Base-by-base conservation (phyloP, 2,888 invertebrate genomes). In the Hanleya hanleyi region DNA sequence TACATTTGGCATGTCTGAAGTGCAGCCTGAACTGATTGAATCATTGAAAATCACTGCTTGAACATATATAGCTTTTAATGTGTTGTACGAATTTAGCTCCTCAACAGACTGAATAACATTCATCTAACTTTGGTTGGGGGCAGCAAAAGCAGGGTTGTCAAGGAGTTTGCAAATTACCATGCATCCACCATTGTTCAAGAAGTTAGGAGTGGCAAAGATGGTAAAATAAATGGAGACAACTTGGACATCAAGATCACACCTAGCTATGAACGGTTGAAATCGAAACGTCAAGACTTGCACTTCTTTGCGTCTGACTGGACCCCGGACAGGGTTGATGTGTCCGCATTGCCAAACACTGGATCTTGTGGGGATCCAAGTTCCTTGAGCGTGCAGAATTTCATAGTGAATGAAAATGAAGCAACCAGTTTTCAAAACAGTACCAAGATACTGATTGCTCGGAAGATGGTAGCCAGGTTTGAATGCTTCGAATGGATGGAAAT, bases 151-250 rank as follows among this genome's bases (percentile, higher is more conserved):
- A 62, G 3, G 12, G 51, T 18, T 26, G 35, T 62, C 38, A 62
- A 37, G 33, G 57, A 22, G 2, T 57, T 57, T 26, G 57, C 26
- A 15, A 32, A 22, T 15, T 57, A 22, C 57, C 29, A 22, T 29
- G 29, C 29, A 29, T 15, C 67, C 18, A 49, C 32, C n/a, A 35
- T 73, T 6, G 26, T 75, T 0, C 26, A 67, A 22, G 49, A 57
- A 15, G 49, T 73, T 33, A 22, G 29, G 29, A 35, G 35, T 67
- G 71, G 73, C 9, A 33, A 51, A 22, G 71, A 74, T 67, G 76
- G 71, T 1, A 76, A 76, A 65, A 22, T 74, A 12, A 77, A 77
- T 74, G 74, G 72, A 1, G 74, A 74, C 37, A 77, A 77, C 62
- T 41, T 76, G 15, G 76, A 76, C 36, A 72, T 74, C 26, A 69